A percentile compares a stretch with the other conserved stretches of the same genome.
These are phyloP conservation scores for Pseudonaja textilis DNA, from an alignment of 2,113 vertebrate genomes.

Conservation along the genomic window DNA sequence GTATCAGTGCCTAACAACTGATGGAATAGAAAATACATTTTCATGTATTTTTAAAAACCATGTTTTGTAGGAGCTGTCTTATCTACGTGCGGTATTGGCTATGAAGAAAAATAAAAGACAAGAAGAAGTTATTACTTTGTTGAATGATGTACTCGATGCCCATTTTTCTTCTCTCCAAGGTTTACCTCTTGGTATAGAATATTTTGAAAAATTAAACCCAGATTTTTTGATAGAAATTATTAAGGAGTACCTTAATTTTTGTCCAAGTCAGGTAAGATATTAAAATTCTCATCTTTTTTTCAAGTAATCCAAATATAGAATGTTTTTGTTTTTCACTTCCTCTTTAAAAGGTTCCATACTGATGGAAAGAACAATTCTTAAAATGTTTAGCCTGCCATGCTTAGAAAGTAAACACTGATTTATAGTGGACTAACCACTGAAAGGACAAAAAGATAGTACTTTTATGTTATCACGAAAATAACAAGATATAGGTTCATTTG, in stretches of 20 bases:
- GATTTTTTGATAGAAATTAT: conserved; percentile 93
- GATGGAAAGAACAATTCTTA: neutral
- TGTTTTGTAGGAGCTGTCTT: conserved; percentile 82
- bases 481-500: neutral
- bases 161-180: conserved; percentile 88
- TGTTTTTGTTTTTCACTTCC: neutral
- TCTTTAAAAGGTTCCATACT: neutral
- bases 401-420: neutral
- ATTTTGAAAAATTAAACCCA: conserved; percentile 93
- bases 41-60: neutral
- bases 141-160: conserved; percentile 89
- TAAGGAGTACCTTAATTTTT: conserved; percentile 86
- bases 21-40: neutral
- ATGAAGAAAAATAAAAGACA: conserved; percentile 77
- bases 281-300: neutral
- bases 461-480: neutral
- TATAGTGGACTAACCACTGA: neutral
- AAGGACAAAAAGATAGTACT: neutral
- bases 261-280: conserved; percentile 82
- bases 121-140: conserved; percentile 82
- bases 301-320: neutral
- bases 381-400: neutral
- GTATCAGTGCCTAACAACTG: neutral
- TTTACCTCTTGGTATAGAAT: conserved; percentile 88
- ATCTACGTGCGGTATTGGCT: conserved; percentile 83